Conservation (phyloP, 2,113 vertebrate species). For the Podarcis cretensis region DNA sequence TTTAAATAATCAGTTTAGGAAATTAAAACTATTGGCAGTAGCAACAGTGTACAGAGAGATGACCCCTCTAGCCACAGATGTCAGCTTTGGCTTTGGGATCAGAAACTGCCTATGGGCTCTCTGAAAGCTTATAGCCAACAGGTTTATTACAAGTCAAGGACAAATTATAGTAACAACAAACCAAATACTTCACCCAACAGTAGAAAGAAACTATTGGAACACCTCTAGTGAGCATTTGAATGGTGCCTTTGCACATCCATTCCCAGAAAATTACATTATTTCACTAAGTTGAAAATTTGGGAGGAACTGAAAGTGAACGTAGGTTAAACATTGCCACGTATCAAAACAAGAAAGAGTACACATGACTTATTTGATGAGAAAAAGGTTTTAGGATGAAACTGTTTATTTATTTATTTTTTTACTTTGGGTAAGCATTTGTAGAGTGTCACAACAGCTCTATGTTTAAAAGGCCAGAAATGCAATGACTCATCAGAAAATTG, state of each 20-base stretch:
- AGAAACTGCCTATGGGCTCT: slow-evolving; percentile 56
- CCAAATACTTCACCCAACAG: background rate
- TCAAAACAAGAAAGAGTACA: background rate
- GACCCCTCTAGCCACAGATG: slow-evolving; percentile 62
- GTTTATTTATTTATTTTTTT: background rate
- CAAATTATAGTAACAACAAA: slow-evolving; percentile 58
- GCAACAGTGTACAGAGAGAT: slow-evolving; percentile 44
- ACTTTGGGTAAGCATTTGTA: background rate
- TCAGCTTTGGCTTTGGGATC: slow-evolving; percentile 66
- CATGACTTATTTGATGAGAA: background rate
- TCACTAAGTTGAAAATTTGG: slow-evolving; percentile 40
- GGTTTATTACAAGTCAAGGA: slow-evolving; percentile 81
- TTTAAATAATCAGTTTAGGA: slow-evolving; percentile 48
- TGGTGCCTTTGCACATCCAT: slow-evolving; percentile 21
- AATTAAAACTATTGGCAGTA: slow-evolving; percentile 60
- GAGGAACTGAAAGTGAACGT: slow-evolving; percentile 30
- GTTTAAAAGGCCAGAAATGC: background rate
- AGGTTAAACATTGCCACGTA: background rate
- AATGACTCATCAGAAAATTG: background rate
- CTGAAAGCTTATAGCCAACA: slow-evolving; percentile 69
- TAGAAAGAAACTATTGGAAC: slow-evolving; percentile 71
- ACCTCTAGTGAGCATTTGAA: slow-evolving; percentile 63
- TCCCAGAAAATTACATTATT: slow-evolving; percentile 14
- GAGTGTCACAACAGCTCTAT: background rate
- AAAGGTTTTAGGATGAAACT: background rate